Evolutionary conservation across 2,888 invertebrate genomes (phyloP).

Genomic region (Gymnocheta viridis): DNA sequence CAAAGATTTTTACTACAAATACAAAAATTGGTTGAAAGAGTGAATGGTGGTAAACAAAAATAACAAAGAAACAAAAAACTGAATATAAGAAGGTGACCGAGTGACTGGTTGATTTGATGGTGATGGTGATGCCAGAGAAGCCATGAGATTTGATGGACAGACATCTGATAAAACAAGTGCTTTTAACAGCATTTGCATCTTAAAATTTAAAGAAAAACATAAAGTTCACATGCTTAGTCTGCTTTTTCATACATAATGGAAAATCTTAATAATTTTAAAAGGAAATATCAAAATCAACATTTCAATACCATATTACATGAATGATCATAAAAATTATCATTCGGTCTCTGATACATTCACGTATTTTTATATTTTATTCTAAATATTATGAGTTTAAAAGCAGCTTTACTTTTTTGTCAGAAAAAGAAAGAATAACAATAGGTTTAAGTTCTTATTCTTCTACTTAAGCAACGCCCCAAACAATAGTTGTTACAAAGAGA

Average conservation of each 20-base stretch:
- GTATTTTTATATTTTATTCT: constrained; percentile 16
- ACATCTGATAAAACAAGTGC: constrained; percentile 69
- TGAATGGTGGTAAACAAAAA: constrained; percentile 15
- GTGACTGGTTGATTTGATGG: constrained; percentile 23
- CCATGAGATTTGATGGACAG: constrained; percentile 55
- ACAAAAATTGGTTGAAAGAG: constrained; percentile 17
- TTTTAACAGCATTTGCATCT: constrained; percentile 64
- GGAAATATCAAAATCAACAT: constrained; percentile 57
- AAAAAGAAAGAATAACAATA: constrained; percentile 36
- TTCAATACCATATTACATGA: neutral
- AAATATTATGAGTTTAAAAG: constrained; percentile 57
- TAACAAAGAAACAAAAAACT: neutral
- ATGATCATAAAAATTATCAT: constrained; percentile 20
- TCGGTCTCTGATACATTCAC: constrained; percentile 13
- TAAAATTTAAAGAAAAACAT: neutral
- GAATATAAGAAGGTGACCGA: constrained; percentile 30
- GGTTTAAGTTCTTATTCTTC: constrained; percentile 25
- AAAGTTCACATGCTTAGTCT: constrained; percentile 48
- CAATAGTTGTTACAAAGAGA: neutral
- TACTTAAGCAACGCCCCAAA: neutral
- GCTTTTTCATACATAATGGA: neutral
- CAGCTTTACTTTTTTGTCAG: constrained; percentile 10
- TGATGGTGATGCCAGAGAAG: neutral
- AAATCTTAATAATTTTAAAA: constrained; percentile 47
- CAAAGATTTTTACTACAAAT: constrained; percentile 36